Conservation (phyloP, 2,888 invertebrate species). For the Dastarcus helophoroides region DNA sequence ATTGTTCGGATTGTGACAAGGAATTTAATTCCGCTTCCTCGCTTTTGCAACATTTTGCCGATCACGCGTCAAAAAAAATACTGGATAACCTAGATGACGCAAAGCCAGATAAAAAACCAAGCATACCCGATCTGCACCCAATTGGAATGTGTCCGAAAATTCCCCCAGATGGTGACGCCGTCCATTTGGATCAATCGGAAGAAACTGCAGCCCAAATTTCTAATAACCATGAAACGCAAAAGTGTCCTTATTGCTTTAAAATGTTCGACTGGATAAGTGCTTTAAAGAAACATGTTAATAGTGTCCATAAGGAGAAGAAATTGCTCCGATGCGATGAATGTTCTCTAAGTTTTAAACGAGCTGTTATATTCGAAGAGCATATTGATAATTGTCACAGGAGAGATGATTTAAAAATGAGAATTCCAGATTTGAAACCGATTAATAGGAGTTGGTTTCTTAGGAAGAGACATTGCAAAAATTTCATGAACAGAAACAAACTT, state of each 20-base stretch:
- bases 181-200: conserved; percentile 5
- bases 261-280: conserved; percentile 37
- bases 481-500: no score
- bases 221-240: conserved; percentile 23
- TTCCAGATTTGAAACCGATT: conserved; percentile 23
- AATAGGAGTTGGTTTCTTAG: no score
- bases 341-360: conserved; percentile 32
- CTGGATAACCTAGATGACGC: conserved; percentile 8
- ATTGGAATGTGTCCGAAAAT: conserved; percentile 15
- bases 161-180: conserved; percentile 1
- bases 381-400: conserved; percentile 26
- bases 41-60: conserved; percentile 32
- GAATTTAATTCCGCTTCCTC: conserved; percentile 27
- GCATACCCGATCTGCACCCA: conserved; percentile 22
- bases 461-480: no score
- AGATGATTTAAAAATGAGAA: conserved; percentile 12
- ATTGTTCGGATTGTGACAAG: conserved; percentile 27
- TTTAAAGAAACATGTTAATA: conserved; percentile 34
- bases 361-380: conserved; percentile 36
- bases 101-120: conserved; percentile 11
- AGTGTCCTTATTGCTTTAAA: conserved; percentile 31
- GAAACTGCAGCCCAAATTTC: conserved; percentile 12
- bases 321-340: conserved; percentile 34
- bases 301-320: conserved; percentile 36
- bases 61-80: conserved; percentile 22